Evolutionary conservation across 2,888 invertebrate species (phyloP).

Genomic region (Calameuta pallipes): DNA sequence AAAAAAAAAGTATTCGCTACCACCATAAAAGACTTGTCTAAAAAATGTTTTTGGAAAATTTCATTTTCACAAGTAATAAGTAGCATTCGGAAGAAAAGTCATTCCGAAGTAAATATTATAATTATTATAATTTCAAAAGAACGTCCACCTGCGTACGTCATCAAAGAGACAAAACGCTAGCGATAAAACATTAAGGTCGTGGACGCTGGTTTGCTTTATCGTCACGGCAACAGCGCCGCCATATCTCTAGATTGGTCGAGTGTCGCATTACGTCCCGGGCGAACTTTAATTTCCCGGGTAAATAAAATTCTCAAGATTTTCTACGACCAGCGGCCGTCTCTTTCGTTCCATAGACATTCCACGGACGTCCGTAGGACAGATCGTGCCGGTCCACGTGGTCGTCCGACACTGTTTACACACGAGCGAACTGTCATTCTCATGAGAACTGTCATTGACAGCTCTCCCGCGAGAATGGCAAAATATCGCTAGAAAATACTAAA

Average conservation of each 20-base stretch:
- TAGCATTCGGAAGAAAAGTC: background rate
- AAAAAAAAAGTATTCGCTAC: no score
- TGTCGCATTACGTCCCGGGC: background rate
- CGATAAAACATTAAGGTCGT: background rate
- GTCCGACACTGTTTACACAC: background rate
- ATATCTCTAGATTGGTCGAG: background rate
- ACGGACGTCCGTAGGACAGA: background rate
- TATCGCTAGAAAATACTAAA: no score
- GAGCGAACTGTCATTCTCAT: background rate
- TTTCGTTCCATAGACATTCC: background rate
- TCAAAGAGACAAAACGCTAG: background rate
- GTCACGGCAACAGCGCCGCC: background rate
- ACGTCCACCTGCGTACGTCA: no score
- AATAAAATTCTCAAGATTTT: background rate
- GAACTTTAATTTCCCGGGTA: background rate
- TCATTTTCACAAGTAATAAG: no score
- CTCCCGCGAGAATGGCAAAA: no score
- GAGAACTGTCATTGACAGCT: background rate
- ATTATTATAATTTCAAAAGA: background rate
- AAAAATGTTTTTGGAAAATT: no score
- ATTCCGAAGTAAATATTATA: background rate
- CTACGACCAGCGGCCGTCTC: background rate
- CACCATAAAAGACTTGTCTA: no score
- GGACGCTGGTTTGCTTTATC: background rate
- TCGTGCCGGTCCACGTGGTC: background rate